phyloP scores from a whole-genome alignment of 2,888 invertebrate genomes.

The Leptopilina drosophilae region DNA sequence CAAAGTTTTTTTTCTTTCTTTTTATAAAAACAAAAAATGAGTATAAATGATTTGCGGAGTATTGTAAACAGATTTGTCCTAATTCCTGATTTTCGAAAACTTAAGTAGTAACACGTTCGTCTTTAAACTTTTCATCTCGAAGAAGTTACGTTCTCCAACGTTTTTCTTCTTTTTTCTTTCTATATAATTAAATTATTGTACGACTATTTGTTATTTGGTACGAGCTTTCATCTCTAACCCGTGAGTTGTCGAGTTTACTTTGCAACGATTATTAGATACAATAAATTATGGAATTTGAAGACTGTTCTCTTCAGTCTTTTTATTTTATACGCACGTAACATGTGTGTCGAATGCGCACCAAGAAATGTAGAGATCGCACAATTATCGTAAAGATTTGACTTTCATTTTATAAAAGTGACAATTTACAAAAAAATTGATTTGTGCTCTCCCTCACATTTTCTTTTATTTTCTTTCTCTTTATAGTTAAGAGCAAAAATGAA shows the following conservation, averaged over 20 bases:
- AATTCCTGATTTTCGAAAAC: neutral
- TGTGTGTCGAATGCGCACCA: neutral
- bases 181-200: constrained; percentile 57
- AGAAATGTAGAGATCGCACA: neutral
- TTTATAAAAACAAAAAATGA: too few relatives aligned
- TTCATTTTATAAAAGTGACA: constrained; percentile 37
- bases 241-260: constrained; percentile 56
- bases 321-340: neutral
- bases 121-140: constrained; percentile 31
- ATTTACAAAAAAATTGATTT: constrained; percentile 19
- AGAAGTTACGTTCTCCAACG: constrained; percentile 21
- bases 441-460: neutral
- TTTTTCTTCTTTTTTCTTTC: constrained; percentile 40
- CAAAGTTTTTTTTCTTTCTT: too few relatives aligned
- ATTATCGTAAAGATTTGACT: constrained; percentile 6
- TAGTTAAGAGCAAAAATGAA: neutral
- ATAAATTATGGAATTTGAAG: constrained; percentile 65
- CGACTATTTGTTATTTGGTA: constrained; percentile 68
- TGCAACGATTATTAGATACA: constrained; percentile 53
- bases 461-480: neutral
- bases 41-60: neutral
- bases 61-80: neutral
- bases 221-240: constrained; percentile 58
- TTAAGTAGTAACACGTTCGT: constrained; percentile 44
- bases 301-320: neutral